Percentiles rank a stretch among this genome's conserved stretches.
Evolutionary conservation across 2,888 invertebrate species (phyloP).

Genomic region (Pandemis corylana): DNA sequence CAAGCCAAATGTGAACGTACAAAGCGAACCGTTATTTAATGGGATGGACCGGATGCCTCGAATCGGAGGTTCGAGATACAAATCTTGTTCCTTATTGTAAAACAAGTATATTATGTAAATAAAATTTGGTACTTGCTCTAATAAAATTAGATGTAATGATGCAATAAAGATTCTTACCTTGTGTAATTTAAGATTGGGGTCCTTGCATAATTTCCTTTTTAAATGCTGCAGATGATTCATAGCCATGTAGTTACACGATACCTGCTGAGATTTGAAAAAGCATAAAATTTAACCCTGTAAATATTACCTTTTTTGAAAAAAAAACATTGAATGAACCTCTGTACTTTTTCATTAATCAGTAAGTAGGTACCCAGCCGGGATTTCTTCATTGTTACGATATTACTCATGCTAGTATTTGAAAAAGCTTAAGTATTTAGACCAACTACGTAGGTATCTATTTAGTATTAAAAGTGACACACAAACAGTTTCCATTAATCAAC

Average conservation of each 20-base stretch:
- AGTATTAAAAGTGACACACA: neutral
- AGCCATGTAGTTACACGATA: neutral
- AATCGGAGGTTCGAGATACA: neutral
- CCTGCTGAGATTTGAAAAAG: neutral
- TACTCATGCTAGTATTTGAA: neutral
- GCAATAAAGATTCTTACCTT: conserved; percentile 46
- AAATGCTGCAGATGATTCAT: neutral
- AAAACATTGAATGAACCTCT: no score
- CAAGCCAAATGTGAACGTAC: conserved; percentile 23
- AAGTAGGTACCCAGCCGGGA: no score
- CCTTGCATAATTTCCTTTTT: conserved; percentile 23
- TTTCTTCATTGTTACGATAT: no score
- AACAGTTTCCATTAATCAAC: neutral
- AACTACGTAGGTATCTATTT: neutral
- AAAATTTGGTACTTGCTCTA: conserved; percentile 48
- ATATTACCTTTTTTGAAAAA: no score
- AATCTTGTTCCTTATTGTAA: conserved; percentile 21
- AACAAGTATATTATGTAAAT: conserved; percentile 49
- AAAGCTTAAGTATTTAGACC: no score
- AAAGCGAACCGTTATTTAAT: conserved; percentile 31
- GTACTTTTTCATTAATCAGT: no score
- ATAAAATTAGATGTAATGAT: conserved; percentile 50
- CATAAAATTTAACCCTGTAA: no score
- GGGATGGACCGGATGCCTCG: conserved; percentile 30
- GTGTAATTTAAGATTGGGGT: conserved; percentile 44